Conservation (phyloP, 1,140 invertebrate species). For the Branchinecta lindahli region DNA sequence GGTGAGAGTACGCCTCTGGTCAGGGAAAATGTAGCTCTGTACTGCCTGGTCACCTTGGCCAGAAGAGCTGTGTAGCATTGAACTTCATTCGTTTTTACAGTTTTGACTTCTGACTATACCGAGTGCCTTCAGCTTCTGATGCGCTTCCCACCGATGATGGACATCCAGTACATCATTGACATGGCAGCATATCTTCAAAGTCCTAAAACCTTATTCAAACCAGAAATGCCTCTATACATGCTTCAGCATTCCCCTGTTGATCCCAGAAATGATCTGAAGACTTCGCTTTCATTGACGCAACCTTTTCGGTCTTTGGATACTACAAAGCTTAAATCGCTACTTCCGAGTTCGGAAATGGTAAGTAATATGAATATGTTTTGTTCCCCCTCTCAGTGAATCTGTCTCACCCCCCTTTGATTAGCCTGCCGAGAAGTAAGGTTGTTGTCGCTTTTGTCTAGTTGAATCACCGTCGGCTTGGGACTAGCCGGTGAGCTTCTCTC, state of each 20-base stretch:
- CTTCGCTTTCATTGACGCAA: neutral
- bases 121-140: slow-evolving; percentile 45
- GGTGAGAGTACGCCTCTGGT: too few species aligned
- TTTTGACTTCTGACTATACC: slow-evolving; percentile 45
- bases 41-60: too few species aligned
- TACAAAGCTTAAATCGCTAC: neutral
- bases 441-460: too few species aligned
- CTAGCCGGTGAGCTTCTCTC: too few species aligned
- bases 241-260: neutral
- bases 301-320: neutral
- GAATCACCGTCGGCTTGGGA: too few species aligned
- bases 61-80: too few species aligned
- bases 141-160: slow-evolving; percentile 45
- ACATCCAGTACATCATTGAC: slow-evolving; percentile 45
- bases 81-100: slow-evolving; percentile 32
- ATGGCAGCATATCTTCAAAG: slow-evolving; percentile 44
- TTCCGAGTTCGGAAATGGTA: neutral
- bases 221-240: slow-evolving; percentile 4
- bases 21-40: too few species aligned
- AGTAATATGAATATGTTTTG: neutral
- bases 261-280: neutral
- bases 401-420: too few species aligned
- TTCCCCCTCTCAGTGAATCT: too few species aligned
- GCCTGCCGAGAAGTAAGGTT: too few species aligned
- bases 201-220: slow-evolving; percentile 26